Percentiles rank a stretch among this genome's conserved stretches.
Evolutionary conservation across 2,888 invertebrate genomes (phyloP).

Genomic region (Melanophora roralis): DNA sequence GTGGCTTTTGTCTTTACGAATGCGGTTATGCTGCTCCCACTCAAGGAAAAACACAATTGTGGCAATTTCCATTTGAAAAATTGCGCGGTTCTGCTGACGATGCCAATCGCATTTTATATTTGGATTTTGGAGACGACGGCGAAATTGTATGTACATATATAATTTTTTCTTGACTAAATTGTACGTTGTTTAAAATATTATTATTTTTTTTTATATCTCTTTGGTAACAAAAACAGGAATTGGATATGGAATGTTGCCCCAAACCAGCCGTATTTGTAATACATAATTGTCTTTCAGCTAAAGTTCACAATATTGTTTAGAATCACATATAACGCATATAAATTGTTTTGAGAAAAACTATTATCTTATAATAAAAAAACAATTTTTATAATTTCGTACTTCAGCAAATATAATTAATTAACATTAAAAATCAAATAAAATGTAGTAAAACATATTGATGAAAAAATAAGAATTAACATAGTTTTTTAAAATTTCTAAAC

Average conservation of each 20-base stretch:
- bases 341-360: too few species aligned
- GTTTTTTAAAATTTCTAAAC: too few species aligned
- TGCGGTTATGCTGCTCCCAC: conserved; percentile 72
- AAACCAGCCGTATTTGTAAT: conserved; percentile 99
- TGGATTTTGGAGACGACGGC: conserved; percentile 94
- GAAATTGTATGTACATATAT: conserved; percentile 81
- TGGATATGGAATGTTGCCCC: conserved; percentile 97
- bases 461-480: too few species aligned
- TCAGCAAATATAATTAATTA: too few species aligned
- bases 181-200: conserved; percentile 3
- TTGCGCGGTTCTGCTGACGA: conserved; percentile 97
- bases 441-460: too few species aligned
- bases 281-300: conserved; percentile 98
- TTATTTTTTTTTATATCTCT: conserved; percentile 2
- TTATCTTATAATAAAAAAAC: too few species aligned
- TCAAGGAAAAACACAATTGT: conserved; percentile 72
- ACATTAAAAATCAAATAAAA: too few species aligned
- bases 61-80: conserved; percentile 88
- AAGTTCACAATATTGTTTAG: conserved; percentile 91
- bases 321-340: too few species aligned
- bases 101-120: conserved; percentile 91
- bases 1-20: conserved; percentile 88
- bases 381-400: too few species aligned
- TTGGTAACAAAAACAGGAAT: conserved; percentile 88
- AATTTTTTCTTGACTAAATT: not conserved